A percentile compares a stretch with the other conserved stretches of the same genome.
phyloP scores from a whole-genome alignment of 2,797 vertebrate species.

The Lycodopsis pacificus region DNA sequence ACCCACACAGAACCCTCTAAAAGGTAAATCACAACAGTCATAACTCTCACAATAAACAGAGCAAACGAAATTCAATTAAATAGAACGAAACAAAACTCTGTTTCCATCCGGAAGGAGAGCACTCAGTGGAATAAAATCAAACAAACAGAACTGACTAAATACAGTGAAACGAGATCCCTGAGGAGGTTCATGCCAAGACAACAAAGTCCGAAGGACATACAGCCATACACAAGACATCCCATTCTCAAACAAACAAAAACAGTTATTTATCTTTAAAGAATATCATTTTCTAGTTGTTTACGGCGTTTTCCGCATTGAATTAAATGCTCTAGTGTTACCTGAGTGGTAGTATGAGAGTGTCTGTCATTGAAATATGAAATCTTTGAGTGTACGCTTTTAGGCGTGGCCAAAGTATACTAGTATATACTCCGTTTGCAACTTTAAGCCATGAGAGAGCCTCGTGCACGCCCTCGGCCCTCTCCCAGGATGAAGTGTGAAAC shows the following conservation, averaged over 20 bases:
- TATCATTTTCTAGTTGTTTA: background rate
- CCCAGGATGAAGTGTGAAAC: background rate
- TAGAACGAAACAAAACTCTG: background rate
- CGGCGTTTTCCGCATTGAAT: background rate
- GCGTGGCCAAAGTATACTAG: background rate
- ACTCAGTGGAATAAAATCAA: background rate
- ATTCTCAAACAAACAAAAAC: background rate
- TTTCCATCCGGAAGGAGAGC: background rate
- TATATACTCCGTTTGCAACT: background rate
- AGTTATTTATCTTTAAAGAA: background rate
- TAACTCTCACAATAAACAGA: background rate
- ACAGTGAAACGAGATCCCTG: background rate
- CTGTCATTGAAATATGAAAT: background rate
- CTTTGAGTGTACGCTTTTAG: background rate
- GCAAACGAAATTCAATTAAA: background rate
- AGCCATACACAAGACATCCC: background rate
- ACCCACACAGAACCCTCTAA: background rate
- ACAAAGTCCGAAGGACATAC: background rate
- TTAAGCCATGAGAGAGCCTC: background rate
- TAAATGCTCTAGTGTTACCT: background rate
- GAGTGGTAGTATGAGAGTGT: background rate
- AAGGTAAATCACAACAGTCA: background rate
- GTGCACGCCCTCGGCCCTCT: background rate
- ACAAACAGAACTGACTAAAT: background rate
- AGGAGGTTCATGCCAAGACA: background rate